A percentile compares a stretch with the other conserved stretches of the same genome.
Evolutionary conservation across 2,113 vertebrate species (phyloP).

Genomic region (Sphaerodactylus townsendi): DNA sequence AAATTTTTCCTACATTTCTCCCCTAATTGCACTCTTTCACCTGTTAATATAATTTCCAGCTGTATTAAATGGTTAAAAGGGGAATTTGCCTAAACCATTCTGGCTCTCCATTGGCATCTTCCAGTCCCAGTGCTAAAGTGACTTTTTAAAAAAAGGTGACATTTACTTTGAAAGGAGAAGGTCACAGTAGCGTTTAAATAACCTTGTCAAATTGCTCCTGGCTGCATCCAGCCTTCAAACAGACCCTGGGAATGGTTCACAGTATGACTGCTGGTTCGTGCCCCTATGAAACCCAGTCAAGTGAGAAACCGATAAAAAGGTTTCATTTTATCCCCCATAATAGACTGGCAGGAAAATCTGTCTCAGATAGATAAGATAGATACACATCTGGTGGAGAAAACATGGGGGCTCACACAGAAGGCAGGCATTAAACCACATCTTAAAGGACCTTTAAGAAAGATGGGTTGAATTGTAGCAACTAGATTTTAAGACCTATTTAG

Average conservation of each 20-base stretch:
- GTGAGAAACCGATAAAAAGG: slow-evolving; percentile 24
- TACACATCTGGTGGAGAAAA: not conserved
- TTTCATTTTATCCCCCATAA: slow-evolving; percentile 46
- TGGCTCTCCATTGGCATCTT: too few species aligned
- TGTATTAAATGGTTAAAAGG: too few species aligned
- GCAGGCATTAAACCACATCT: not conserved
- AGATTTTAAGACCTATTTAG: too few species aligned
- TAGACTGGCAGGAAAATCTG: slow-evolving; percentile 50
- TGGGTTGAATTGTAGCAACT: too few species aligned
- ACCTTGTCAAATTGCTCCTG: slow-evolving; percentile 4
- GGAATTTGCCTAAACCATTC: too few species aligned
- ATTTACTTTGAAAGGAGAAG: slow-evolving; percentile 18
- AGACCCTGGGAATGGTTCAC: not conserved
- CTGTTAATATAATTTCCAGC: not conserved
- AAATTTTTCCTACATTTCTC: too few species aligned
- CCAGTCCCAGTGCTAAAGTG: too few species aligned
- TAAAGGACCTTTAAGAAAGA: not conserved
- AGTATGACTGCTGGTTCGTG: slow-evolving; percentile 47
- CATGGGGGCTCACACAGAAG: not conserved
- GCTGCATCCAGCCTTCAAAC: slow-evolving; percentile 21
- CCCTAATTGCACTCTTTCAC: not conserved
- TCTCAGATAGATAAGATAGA: slow-evolving; percentile 23
- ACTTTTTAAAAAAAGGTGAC: not conserved
- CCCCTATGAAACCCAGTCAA: slow-evolving; percentile 48
- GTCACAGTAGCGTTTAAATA: not conserved